Base-by-base conservation (phyloP, 2,888 invertebrate genomes). In the Caenorhabditis afra region DNA sequence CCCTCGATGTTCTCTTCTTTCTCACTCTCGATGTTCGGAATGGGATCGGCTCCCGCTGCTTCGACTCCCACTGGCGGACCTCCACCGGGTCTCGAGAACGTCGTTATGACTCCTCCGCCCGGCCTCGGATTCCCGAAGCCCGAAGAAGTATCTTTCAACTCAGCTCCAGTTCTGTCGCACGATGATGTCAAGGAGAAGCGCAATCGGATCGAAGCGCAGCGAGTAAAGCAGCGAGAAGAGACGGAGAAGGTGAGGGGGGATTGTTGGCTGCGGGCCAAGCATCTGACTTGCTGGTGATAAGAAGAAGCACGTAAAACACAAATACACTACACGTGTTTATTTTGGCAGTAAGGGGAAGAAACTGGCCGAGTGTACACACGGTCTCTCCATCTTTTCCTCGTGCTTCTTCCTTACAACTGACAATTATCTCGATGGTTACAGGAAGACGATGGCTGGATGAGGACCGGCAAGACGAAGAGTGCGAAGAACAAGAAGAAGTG, bases 111-210 rank as follows among this genome's bases (percentile, higher is more conserved):
- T 3, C 79, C 79, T 1, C 79, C 79, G 12, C 79, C 79, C 4
- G 79, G 79, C 2, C 62, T 79, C 18, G 62, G 57, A 22, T 52
- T 57, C 18, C 66, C 65, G 1, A 58, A 41, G 11, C 12, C 53
- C 41, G 62, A 64, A 16, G 23, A 66, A 0, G 59, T 68, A 20
- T 68, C 68, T 11, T 81, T 81, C 47, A 50, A 58, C 20, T 70
- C 74, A 12, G 81, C 70, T 37, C 78, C 77, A n/a, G 23, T 75
- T 12, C 47, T 81, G 29, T 74, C 77, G n/a, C 66, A 81, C 39
- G 61, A 77, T 18, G 81, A 81, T 37, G 50, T 81, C 29, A 62
- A 64, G 23, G 67, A 55, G 14, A 68, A 79, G 41, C 58, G 57
- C n/a, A 62, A 73, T 23, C 29, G 53, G 23, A 59, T 74, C 44